Percentiles rank a stretch among this genome's conserved stretches.
phyloP scores from a whole-genome alignment of 2,888 invertebrate genomes.

The Sussaba pulchella region DNA sequence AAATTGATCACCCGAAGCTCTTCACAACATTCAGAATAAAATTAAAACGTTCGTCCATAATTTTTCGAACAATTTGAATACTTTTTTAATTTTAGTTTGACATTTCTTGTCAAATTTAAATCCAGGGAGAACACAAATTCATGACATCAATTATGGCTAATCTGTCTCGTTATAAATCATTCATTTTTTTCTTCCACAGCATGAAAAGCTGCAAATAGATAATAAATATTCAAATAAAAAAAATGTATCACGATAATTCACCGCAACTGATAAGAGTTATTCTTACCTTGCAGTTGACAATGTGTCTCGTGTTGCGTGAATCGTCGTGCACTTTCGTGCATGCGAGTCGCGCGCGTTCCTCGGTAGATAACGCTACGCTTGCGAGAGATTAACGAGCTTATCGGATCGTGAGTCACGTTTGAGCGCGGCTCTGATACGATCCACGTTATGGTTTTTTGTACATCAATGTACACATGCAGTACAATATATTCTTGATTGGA shows the following conservation, averaged over 20 bases:
- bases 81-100: no score
- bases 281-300: neutral
- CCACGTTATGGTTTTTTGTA: constrained; percentile 18
- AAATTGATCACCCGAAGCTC: no score
- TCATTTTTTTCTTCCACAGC: no score
- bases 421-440: constrained; percentile 42
- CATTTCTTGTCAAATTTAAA: no score
- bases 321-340: constrained; percentile 14
- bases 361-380: constrained; percentile 56
- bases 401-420: constrained; percentile 63
- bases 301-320: constrained; percentile 15
- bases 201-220: no score
- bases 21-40: no score
- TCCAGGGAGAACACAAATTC: no score
- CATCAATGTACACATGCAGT: neutral
- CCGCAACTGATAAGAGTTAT: neutral
- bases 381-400: constrained; percentile 60
- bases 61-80: no score
- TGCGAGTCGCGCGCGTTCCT: constrained; percentile 30
- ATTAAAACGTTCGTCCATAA: no score
- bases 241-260: neutral
- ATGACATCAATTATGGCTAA: no score
- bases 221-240: no score
- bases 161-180: no score
- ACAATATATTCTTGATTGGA: constrained; percentile 46